These are phyloP conservation scores for Tachina grossa DNA, from an alignment of 2,888 invertebrate species.

Conservation along the genomic window DNA sequence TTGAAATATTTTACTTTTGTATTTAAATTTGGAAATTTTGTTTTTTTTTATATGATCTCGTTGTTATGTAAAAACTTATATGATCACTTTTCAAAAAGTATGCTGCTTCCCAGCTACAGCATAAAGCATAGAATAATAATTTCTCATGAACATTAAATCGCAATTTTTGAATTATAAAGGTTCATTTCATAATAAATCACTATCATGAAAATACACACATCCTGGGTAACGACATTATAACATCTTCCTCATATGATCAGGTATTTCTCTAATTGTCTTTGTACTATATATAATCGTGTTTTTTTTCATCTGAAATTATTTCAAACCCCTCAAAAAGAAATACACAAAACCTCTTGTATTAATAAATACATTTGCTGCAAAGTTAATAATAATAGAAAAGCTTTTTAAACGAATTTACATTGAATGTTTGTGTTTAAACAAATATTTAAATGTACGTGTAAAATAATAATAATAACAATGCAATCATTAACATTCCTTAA, in stretches of 20 bases:
- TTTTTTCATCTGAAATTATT: conserved; percentile 41
- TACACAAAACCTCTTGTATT: conserved; percentile 3
- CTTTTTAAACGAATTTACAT: conserved; percentile 1
- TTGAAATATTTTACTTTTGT: conserved; percentile 21
- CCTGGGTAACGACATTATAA: conserved; percentile 73
- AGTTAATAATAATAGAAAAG: background rate
- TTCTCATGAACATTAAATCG: conserved; percentile 56
- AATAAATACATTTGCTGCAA: background rate
- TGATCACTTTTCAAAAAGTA: conserved; percentile 75
- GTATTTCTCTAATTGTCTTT: conserved; percentile 66
- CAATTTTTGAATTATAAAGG: conserved; percentile 74
- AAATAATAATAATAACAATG: conserved; percentile 6
- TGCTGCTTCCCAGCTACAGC: background rate
- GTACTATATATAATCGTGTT: conserved; percentile 24
- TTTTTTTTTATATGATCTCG: background rate
- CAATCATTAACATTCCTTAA: conserved; percentile 43
- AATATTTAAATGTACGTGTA: conserved; percentile 23
- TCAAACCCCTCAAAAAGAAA: background rate
- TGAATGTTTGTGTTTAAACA: conserved; percentile 52
- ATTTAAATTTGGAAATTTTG: background rate
- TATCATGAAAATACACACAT: conserved; percentile 77
- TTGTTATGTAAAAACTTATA: background rate
- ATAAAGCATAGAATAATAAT: conserved; percentile 49
- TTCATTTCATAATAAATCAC: conserved; percentile 78
- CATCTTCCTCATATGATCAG: conserved; percentile 67